phyloP scores from a whole-genome alignment of 2,113 vertebrate genomes.

The Phyllostomus discolor region DNA sequence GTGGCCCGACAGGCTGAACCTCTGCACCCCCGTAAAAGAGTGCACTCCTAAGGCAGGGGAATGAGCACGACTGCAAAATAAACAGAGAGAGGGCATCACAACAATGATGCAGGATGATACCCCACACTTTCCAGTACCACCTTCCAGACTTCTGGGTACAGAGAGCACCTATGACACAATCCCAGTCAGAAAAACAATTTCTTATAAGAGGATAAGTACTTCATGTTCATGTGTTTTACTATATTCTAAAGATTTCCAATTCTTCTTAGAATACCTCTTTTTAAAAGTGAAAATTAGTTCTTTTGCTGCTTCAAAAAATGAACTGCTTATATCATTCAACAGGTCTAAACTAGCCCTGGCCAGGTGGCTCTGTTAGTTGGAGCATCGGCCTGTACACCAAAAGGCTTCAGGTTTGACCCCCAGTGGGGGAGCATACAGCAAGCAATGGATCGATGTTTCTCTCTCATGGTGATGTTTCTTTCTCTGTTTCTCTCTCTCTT shows the following conservation, averaged over 20 bases:
- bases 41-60: constrained; percentile 94
- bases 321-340: background rate
- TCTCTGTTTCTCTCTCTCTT: too few relatives aligned
- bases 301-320: constrained; percentile 1
- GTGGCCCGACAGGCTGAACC: constrained; percentile 92
- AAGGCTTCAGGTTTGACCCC: too few relatives aligned
- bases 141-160: background rate
- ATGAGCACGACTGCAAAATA: constrained; percentile 90
- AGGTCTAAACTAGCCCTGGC: background rate
- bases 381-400: too few relatives aligned
- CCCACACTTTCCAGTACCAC: background rate
- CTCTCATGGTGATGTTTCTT: too few relatives aligned
- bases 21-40: constrained; percentile 90
- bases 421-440: too few relatives aligned
- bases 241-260: background rate
- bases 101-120: background rate
- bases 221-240: background rate
- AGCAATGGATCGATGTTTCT: too few relatives aligned
- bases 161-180: background rate
- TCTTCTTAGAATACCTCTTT: background rate
- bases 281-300: constrained; percentile 15
- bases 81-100: background rate
- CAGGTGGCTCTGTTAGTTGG: too few relatives aligned
- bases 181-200: background rate
- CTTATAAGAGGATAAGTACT: background rate